Base-by-base conservation (phyloP, 2,888 invertebrate genomes). In the Caenorhabditis wallacei region DNA sequence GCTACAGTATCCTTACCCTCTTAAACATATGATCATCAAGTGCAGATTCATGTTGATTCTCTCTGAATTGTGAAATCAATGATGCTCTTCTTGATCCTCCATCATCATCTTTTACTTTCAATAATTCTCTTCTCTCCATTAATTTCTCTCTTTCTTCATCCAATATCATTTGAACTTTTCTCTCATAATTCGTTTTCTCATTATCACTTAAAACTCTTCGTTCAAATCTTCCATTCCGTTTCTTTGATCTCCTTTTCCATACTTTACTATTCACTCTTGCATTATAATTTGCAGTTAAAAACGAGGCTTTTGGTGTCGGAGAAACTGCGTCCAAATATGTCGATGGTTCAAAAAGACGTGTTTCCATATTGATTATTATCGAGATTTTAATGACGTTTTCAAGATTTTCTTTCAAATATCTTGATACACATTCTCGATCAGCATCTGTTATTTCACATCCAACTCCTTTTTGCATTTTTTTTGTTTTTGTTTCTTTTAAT, bases 281-380 rank as follows among this genome's bases (percentile, higher is more conserved):
- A 59, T 90, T 88, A 84, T 91, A 91, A 72, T 91, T 91, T 7
- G 89, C 87, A 0, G 91, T 91, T 4, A 91, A 84, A 59, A 91
- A 91, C 0, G 91, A 91, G 48, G 88, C 87, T 46, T 86, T 80
- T 1, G 91, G 91, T 13, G 91, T 91, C 22, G 91, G 91, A 18
- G 88, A 88, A 4, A 90, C 84, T 10, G 85, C 68, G 35, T 87
- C 87, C 63, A 91, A 72, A 63, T 91, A 91, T 53, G 88, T 86
- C 80, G 87, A 89, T 10, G 90, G 90, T 26, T 88, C 87, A 84
- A 91, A 91, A 8, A 89, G 82, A 11, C 84, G 78, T 7, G 86
- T 68, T 72, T 89, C 89, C 87, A 91, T 89, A 68, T 88, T 87
- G 53, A 91, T 85, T 2, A 86, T 78, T 10, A 91, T 84, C 0